Evolutionary conservation across 2,797 vertebrate species (phyloP).

Genomic region (Leuciscus waleckii): DNA sequence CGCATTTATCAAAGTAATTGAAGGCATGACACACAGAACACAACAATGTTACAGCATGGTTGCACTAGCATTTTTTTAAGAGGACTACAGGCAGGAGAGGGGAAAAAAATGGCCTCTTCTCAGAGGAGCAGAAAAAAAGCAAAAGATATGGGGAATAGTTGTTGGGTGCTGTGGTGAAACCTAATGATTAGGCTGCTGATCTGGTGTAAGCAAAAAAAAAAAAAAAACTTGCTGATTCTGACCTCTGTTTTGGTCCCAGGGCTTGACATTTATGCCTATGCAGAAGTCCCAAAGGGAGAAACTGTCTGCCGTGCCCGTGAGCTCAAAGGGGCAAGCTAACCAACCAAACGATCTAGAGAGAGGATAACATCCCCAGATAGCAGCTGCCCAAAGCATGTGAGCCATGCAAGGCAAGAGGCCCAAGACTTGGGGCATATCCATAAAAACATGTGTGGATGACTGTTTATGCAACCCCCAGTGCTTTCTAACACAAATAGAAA

Average conservation of each 20-base stretch:
- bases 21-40: conserved; percentile 48
- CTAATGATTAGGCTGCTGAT: conserved; percentile 67
- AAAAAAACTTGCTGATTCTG: conserved; percentile 69
- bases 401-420: not conserved
- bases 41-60: conserved; percentile 52
- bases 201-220: conserved; percentile 71
- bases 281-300: conserved; percentile 46
- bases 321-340: conserved; percentile 39
- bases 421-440: not conserved
- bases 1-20: conserved; percentile 59
- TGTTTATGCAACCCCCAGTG: conserved; percentile 12
- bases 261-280: conserved; percentile 69
- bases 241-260: conserved; percentile 64
- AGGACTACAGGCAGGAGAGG: conserved; percentile 22
- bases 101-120: conserved; percentile 19
- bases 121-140: not conserved
- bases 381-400: conserved; percentile 12
- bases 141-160: not conserved
- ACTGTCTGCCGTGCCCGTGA: conserved; percentile 11
- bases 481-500: conserved; percentile 7
- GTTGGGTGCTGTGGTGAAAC: conserved; percentile 49
- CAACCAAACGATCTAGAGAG: conserved; percentile 37
- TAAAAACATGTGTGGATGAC: not conserved
- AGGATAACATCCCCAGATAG: conserved; percentile 31
- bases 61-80: conserved; percentile 40